Conservation (phyloP, 2,113 vertebrate genomes). For the Ramphastos sulfuratus region DNA sequence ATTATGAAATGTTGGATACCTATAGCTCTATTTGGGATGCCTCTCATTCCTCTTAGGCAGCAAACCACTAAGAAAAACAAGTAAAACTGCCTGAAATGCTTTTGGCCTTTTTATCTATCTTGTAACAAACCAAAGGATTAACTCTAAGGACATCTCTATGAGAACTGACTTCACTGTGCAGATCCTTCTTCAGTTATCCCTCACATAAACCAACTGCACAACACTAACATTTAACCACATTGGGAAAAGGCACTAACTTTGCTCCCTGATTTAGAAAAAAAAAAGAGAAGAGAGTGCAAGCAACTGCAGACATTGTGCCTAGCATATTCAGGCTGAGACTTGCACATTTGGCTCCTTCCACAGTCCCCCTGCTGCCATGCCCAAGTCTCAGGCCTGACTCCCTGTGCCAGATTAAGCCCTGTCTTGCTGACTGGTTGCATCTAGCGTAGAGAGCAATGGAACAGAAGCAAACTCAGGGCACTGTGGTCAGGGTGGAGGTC, state of each 20-base stretch:
- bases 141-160: neutral
- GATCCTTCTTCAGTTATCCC: neutral
- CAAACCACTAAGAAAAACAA: neutral
- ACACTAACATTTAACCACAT: neutral
- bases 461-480: neutral
- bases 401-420: no score
- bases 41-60: neutral
- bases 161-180: neutral
- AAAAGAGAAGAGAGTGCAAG: neutral
- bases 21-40: neutral
- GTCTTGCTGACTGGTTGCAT: neutral
- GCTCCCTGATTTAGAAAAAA: neutral
- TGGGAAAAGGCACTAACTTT: neutral
- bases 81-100: neutral
- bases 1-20: neutral
- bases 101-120: neutral
- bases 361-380: neutral
- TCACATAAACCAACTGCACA: neutral
- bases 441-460: accelerated
- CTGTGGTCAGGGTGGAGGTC: accelerated
- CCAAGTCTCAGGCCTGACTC: accelerated
- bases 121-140: neutral
- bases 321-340: neutral
- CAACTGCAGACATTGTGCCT: neutral
- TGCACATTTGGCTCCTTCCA: accelerated